Evolutionary conservation across 1,140 invertebrate species (phyloP).

Genomic region (Atta texana): DNA sequence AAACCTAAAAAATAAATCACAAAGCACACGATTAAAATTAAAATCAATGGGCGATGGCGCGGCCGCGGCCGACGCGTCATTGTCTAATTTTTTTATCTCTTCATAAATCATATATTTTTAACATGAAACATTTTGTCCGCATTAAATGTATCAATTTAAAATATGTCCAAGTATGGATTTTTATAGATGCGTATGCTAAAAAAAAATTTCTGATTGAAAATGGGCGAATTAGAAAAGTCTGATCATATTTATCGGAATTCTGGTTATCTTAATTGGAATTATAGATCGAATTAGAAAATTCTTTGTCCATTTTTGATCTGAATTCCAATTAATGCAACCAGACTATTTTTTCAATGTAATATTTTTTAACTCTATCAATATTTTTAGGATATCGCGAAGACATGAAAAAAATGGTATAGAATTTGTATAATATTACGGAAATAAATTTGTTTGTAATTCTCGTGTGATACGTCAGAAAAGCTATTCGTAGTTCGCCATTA

Average conservation of each 20-base stretch:
- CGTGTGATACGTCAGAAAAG: neutral
- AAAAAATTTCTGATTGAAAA: too few species aligned
- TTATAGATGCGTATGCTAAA: neutral
- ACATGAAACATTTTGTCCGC: neutral
- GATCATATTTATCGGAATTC: too few species aligned
- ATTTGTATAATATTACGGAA: neutral
- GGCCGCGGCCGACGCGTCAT: constrained; percentile 51
- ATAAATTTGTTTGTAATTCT: constrained; percentile 1
- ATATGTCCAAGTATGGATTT: neutral
- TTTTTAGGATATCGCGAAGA: neutral
- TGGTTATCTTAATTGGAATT: too few species aligned
- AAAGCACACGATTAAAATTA: constrained; percentile 81
- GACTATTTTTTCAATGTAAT: neutral
- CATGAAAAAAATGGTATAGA: constrained; percentile 10
- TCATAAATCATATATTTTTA: constrained; percentile 14
- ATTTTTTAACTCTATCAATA: neutral
- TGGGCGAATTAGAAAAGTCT: too few species aligned
- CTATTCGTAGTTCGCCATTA: neutral
- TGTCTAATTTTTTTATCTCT: constrained; percentile 35
- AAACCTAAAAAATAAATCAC: constrained; percentile 86
- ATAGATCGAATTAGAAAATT: too few species aligned
- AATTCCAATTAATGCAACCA: too few species aligned
- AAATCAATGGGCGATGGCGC: constrained; percentile 59
- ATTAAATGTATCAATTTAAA: constrained; percentile 5
- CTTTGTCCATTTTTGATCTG: too few species aligned